Conservation (phyloP, 2,113 vertebrate genomes). For the Thryonomys swinderianus region DNA sequence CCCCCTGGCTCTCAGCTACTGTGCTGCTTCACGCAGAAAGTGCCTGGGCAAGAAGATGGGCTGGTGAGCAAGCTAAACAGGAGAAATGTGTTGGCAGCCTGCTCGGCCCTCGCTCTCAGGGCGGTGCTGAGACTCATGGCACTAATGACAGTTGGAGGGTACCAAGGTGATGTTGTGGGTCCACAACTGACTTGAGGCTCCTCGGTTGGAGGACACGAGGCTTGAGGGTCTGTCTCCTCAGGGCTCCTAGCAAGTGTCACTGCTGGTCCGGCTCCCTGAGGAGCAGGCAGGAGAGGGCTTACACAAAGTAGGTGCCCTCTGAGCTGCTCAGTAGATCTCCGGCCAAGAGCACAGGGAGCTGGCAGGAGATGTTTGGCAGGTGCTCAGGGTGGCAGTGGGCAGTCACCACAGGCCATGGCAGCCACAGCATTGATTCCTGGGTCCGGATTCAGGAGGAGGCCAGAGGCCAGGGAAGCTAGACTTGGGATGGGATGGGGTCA, state of each 20-base stretch:
- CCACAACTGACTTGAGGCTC: not conserved
- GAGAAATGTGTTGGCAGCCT: conserved; percentile 48
- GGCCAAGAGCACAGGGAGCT: not conserved
- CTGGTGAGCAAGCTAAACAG: not conserved
- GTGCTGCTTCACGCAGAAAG: not conserved
- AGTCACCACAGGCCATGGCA: not conserved
- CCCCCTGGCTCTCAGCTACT: not conserved
- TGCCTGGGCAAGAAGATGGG: not conserved
- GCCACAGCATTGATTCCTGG: not conserved
- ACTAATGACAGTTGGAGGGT: conserved; percentile 4
- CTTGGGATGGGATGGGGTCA: not conserved
- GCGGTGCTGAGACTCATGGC: not conserved
- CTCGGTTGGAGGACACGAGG: not conserved
- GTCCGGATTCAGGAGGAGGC: not conserved
- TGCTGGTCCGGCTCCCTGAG: not conserved
- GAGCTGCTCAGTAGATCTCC: not conserved
- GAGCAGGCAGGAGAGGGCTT: not conserved
- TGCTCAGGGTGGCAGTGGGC: not conserved
- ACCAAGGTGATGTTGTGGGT: not conserved
- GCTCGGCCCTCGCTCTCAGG: not conserved
- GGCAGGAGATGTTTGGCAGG: not conserved
- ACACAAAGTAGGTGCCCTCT: not conserved
- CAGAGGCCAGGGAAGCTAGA: not conserved
- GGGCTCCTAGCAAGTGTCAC: not conserved
- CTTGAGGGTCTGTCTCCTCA: not conserved